Evolutionary conservation across 2,888 invertebrate genomes (phyloP).

Genomic region (Petrolisthes cinctipes): DNA sequence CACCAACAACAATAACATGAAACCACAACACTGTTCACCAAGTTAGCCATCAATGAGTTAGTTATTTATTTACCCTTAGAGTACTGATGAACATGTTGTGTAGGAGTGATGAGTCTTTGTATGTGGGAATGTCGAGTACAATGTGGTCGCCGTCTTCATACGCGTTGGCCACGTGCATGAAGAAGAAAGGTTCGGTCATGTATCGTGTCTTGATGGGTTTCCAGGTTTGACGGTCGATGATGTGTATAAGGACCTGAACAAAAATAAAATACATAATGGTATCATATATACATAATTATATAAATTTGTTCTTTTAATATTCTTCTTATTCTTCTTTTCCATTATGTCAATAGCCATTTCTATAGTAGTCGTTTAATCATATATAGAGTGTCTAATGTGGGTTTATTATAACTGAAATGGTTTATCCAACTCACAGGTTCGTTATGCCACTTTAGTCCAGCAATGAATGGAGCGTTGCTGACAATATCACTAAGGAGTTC

Average conservation of each 20-base stretch:
- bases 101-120: conserved; percentile 65
- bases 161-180: conserved; percentile 79
- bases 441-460: conserved; percentile 82
- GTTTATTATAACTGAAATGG: background rate
- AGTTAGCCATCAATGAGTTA: background rate
- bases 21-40: too few relatives aligned
- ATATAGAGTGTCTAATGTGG: background rate
- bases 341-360: too few relatives aligned
- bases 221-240: conserved; percentile 58
- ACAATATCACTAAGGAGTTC: conserved; percentile 77
- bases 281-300: background rate
- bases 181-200: conserved; percentile 80
- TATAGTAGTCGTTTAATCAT: too few relatives aligned
- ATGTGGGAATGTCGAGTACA: conserved; percentile 67
- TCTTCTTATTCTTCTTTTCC: too few relatives aligned
- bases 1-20: too few relatives aligned
- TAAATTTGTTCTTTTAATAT: too few relatives aligned
- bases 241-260: conserved; percentile 52
- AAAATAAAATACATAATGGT: background rate
- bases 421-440: conserved; percentile 69
- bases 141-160: conserved; percentile 67
- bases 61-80: conserved; percentile 48
- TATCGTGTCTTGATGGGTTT: conserved; percentile 68
- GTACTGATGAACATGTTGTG: conserved; percentile 60
- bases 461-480: conserved; percentile 77